Evolutionary conservation across 2,797 vertebrate genomes (phyloP), one percentile per base, ranked within the genome.

Genomic region (Cephalopachus bancanus): DNA sequence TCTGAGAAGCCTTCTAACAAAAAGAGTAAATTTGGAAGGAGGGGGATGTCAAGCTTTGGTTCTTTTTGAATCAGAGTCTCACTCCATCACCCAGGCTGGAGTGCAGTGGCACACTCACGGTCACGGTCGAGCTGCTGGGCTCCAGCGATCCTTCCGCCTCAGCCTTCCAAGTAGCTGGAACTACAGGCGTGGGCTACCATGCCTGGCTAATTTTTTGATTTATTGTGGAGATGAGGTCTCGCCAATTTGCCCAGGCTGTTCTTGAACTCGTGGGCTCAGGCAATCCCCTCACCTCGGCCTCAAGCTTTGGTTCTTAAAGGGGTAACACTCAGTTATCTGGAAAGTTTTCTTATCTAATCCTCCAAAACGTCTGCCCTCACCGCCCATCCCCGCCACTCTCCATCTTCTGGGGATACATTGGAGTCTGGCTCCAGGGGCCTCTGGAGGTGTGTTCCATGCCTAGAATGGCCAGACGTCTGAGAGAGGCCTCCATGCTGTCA

Each of bases 251-350:
- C 44, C 44, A 44, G 44, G 44, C 44, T 44, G 44, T 44, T 44
- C 4, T 44, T 44, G 4, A 44, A 44, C 44, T 44, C 44, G 44
- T 44, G 44, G 44, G 44, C 44, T 44, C 44, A 44, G 44, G 44
- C 44, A 44, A 44, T 44, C 4, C 44, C 44, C 44, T 44, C 44
- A 44, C 44, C 44, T 44, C 5, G 44, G 44, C 44, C 44, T 67
- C 30, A 79, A 84, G 15, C 55, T 81, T 69, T 89, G 51, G 28
- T 72, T 91, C 57, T 78, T 93, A 83, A 53, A 72, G 19, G 16
- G 75, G 89, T 79, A 95, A 83, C 22, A 49, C 55, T 72, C 67
- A 88, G 53, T 89, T 75, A 79, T 79, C 24, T 81, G 37, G 33
- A 83, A 92, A 69, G 24, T 62, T 26, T 33, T 26, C 53, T 72